Evolutionary conservation across 2,888 invertebrate genomes (phyloP).

Genomic region (Ariolimax columbianus): DNA sequence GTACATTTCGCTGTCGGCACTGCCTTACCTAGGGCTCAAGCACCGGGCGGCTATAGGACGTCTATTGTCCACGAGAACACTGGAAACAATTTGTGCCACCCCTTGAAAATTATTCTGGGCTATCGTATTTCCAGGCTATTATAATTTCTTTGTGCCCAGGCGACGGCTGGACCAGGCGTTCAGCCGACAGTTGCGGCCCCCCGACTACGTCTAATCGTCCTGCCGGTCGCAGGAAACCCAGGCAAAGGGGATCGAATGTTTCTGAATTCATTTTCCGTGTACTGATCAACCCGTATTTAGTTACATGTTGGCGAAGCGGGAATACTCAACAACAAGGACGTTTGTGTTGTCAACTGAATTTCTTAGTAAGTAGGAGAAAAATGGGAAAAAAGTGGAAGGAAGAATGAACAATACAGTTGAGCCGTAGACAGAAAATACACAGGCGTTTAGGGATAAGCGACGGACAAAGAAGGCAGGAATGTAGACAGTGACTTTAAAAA

Average conservation of each 20-base stretch:
- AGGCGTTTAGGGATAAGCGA: background rate
- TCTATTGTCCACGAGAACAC: constrained; percentile 18
- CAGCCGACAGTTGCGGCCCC: background rate
- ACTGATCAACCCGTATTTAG: constrained; percentile 35
- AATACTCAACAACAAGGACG: background rate
- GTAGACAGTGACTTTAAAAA: too few relatives aligned
- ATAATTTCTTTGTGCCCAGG: constrained; percentile 32
- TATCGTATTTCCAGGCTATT: constrained; percentile 47
- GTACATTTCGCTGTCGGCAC: background rate
- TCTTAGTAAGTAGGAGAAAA: background rate
- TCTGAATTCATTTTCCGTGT: background rate
- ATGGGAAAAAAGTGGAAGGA: background rate
- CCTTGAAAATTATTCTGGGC: constrained; percentile 34
- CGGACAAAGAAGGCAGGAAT: background rate
- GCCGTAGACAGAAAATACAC: background rate
- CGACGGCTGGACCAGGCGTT: constrained; percentile 1
- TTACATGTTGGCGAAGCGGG: constrained; percentile 6
- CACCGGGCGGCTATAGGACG: background rate
- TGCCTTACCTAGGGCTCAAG: background rate
- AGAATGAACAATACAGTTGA: background rate
- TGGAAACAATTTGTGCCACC: constrained; percentile 43
- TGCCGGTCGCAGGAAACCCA: constrained; percentile 21
- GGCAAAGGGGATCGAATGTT: constrained; percentile 28
- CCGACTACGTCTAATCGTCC: constrained; percentile 27
- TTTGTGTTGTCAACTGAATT: background rate